Conservation (phyloP, 2,113 vertebrate genomes). For the Thryonomys swinderianus region DNA sequence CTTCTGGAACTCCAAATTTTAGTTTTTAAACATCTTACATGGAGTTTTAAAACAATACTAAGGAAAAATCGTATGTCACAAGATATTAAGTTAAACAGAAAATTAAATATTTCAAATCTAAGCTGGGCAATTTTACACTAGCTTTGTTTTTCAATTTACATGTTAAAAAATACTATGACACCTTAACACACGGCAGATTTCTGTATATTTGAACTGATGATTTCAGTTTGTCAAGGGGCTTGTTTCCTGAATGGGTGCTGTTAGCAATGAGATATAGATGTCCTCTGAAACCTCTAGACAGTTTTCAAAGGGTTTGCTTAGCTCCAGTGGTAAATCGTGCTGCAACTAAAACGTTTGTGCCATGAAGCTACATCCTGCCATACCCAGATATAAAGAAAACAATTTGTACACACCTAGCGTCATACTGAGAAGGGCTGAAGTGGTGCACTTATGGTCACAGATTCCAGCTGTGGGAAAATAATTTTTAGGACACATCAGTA, state of each 20-base stretch:
- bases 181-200: conserved; percentile 7
- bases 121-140: conserved; percentile 26
- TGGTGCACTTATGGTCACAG: background rate
- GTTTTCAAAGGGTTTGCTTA: background rate
- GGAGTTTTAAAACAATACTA: background rate
- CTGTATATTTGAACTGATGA: conserved; percentile 22
- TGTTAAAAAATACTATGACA: conserved; percentile 46
- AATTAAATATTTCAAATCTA: conserved; percentile 58
- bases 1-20: background rate
- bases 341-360: background rate
- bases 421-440: background rate
- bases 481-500: background rate
- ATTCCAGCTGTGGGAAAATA: background rate
- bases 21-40: background rate
- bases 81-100: conserved; percentile 30
- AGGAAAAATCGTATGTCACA: background rate
- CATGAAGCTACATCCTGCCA: background rate
- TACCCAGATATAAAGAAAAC: conserved; percentile 19
- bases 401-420: background rate
- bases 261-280: background rate
- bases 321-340: background rate
- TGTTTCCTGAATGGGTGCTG: background rate
- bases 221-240: background rate
- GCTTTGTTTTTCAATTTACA: conserved; percentile 32
- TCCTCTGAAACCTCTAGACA: conserved; percentile 17